Evolutionary conservation across 2,888 invertebrate species (phyloP).

Genomic region (Cryptocheilus praepositus): DNA sequence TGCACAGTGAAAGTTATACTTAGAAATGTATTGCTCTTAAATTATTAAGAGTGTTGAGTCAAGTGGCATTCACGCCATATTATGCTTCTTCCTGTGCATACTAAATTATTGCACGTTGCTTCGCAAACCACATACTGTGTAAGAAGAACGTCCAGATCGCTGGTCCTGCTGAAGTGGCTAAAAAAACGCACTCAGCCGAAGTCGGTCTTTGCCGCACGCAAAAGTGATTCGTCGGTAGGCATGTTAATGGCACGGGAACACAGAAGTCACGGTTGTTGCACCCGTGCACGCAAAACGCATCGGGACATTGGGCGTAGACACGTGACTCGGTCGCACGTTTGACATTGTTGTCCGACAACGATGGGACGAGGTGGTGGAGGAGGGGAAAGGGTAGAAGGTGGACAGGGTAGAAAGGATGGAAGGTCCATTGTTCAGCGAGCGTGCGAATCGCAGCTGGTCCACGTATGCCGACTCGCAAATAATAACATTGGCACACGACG

Average conservation of each 20-base stretch:
- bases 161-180: no score
- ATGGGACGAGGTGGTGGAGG: not conserved
- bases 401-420: slow-evolving; percentile 24
- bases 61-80: no score
- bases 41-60: no score
- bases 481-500: slow-evolving; percentile 60
- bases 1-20: no score
- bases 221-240: slow-evolving; percentile 25
- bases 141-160: no score
- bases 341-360: slow-evolving; percentile 47
- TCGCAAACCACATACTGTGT: no score
- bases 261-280: slow-evolving; percentile 57
- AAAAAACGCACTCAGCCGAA: not conserved
- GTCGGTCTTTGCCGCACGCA: slow-evolving; percentile 12
- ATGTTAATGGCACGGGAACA: slow-evolving; percentile 49
- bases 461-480: slow-evolving; percentile 39
- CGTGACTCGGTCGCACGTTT: slow-evolving; percentile 56
- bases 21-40: no score
- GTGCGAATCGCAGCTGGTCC: slow-evolving; percentile 53
- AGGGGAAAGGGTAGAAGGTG: not conserved
- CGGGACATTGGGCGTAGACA: slow-evolving; percentile 43
- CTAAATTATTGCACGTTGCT: no score
- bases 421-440: slow-evolving; percentile 61
- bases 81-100: no score
- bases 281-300: slow-evolving; percentile 37